Base-by-base conservation (phyloP, 2,113 vertebrate species). In the Connochaetes taurinus region DNA sequence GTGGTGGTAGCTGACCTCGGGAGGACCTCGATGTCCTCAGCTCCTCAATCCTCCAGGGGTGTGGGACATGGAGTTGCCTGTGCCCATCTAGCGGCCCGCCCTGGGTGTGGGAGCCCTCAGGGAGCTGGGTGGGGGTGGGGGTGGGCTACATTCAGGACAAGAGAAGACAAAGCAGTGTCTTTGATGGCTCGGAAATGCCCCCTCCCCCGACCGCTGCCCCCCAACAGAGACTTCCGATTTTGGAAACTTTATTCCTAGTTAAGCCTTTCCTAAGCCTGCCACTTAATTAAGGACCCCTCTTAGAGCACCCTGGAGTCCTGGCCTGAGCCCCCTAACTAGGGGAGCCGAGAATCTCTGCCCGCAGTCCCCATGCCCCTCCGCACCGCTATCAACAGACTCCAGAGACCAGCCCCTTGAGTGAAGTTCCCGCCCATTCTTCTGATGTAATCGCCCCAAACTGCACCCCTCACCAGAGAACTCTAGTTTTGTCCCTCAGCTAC, bases 21-120 rank as follows among this genome's bases (percentile, higher is more conserved):
- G 74, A 81, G 93, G 97, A 98, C 96, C 96, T 93, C 19, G 5
- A 27, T 93, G 96, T 97, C 96, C 96, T 96, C 58, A 94, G 47
- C 90, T 97, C 83, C 91, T 88, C 36, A 74, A n/a, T 96, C 47
- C 36, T 95, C 82, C 27, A 74, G 55, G 19, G 80, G 10, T 19
- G 27, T 80, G 78, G 80, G 90, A 33, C 29, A 16, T 45, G 90
- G 83, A 71, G 53, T 82, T 91, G 91, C 83, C 60, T 27, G 16
- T 96, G 57, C 85, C 86, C 50, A 15, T 64, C 55, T 78, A 83
- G 50, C 16, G 0, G 60, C 43, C 50, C 23, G 7, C 45, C 74
- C 55, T 7, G 53, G 50, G 78, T 92, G 33, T 89, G 83, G 86
- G 86, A 47, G 60, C 62, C 89, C 58, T 74, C 67, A 62, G 94